Percentiles rank a stretch among this genome's conserved stretches.
phyloP scores from a whole-genome alignment of 2,797 vertebrate species.

The Sandelia bainsii region DNA sequence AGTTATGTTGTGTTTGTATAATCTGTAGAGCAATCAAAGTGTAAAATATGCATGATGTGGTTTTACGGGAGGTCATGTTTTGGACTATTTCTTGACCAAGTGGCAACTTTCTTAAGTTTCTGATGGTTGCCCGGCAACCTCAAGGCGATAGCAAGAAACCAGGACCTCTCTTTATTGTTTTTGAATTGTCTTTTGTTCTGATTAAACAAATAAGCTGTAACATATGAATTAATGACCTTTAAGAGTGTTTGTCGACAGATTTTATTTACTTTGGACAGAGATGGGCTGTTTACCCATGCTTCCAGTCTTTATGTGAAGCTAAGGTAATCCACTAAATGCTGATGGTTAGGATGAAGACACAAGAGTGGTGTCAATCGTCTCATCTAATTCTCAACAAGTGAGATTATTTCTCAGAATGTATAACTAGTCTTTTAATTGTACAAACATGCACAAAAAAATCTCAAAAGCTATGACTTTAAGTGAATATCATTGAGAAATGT shows the following conservation, averaged over 20 bases:
- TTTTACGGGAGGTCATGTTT: not conserved
- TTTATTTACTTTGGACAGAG: not conserved
- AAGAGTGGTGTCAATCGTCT: not conserved
- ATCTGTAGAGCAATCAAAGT: not conserved
- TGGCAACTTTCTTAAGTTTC: not conserved
- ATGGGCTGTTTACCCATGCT: not conserved
- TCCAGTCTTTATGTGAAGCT: constrained; percentile 1
- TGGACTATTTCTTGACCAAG: not conserved
- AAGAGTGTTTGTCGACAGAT: not conserved
- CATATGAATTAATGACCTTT: no score
- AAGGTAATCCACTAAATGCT: constrained; percentile 1
- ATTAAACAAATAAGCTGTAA: constrained; percentile 1
- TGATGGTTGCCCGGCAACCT: not conserved
- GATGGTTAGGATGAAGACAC: not conserved
- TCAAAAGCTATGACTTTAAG: not conserved
- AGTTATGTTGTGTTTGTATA: not conserved
- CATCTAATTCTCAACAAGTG: not conserved
- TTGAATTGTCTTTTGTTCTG: not conserved
- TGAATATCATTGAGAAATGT: not conserved
- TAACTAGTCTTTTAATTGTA: constrained; percentile 1
- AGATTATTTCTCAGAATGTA: not conserved
- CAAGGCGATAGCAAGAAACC: no score
- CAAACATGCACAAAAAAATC: not conserved
- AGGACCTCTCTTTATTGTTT: no score
- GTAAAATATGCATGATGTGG: not conserved